phyloP scores from a whole-genome alignment of 2,888 invertebrate species.

The Scaptodrosophila latifasciaeformis region DNA sequence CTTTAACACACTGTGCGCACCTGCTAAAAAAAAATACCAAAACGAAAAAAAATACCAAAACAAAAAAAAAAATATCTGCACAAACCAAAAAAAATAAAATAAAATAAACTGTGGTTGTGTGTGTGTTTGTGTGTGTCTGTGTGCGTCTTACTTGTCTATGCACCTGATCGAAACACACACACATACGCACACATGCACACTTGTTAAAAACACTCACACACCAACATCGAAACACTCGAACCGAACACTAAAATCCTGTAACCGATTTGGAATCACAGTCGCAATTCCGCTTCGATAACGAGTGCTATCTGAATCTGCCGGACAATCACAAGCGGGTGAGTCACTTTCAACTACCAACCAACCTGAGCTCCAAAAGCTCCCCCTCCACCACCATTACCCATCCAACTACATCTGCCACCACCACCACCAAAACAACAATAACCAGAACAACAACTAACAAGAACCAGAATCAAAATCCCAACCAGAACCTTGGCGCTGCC shows the following conservation, averaged over 20 bases:
- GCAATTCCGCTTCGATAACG: slow-evolving; percentile 99
- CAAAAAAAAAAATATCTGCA: slow-evolving; percentile 12
- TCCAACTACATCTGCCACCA: slow-evolving; percentile 33
- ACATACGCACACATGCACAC: slow-evolving; percentile 10
- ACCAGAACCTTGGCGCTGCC: slow-evolving; percentile 10
- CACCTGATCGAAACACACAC: slow-evolving; percentile 3
- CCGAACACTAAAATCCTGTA: background rate
- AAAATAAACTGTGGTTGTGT: background rate
- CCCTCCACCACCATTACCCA: slow-evolving; percentile 28
- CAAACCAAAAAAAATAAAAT: slow-evolving; percentile 9
- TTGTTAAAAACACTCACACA: background rate
- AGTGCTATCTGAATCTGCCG: slow-evolving; percentile 97
- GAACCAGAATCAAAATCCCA: no score
- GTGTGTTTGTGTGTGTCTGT: slow-evolving; percentile 26
- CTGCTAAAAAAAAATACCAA: no score
- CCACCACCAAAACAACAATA: no score
- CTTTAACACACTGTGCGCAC: slow-evolving; percentile 29
- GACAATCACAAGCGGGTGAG: slow-evolving; percentile 99
- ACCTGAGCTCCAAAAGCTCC: slow-evolving; percentile 37
- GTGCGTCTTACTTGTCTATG: background rate
- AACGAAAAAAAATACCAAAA: slow-evolving; percentile 25
- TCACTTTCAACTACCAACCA: slow-evolving; percentile 72
- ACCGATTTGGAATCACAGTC: no score
- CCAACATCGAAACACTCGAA: background rate
- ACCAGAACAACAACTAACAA: no score